A percentile compares a stretch with the other conserved stretches of the same genome.
Conservation (phyloP, 2,888 invertebrate genomes). For the Eupelmus urozonus region DNA sequence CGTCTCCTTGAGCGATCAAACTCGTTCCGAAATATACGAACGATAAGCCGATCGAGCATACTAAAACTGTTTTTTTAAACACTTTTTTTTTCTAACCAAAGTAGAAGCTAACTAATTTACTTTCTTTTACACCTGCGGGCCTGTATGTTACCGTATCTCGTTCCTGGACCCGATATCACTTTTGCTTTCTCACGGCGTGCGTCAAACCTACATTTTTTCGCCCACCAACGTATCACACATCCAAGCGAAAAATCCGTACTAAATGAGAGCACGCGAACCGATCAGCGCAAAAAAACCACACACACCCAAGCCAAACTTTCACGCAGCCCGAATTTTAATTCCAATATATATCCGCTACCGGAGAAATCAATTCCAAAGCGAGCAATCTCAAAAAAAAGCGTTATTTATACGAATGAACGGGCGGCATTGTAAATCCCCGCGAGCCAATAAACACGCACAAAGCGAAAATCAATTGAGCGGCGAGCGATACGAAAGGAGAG, state of each 20-base stretch:
- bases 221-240: neutral
- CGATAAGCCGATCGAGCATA: too few species aligned
- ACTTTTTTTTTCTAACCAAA: too few species aligned
- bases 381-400: constrained; percentile 7
- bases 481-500: neutral
- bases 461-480: neutral
- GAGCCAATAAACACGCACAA: neutral
- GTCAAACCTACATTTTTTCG: neutral
- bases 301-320: neutral
- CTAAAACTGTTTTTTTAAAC: too few species aligned
- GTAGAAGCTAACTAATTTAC: too few species aligned
- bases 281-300: neutral
- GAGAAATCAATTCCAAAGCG: constrained; percentile 36
- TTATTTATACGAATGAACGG: too few species aligned
- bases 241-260: neutral
- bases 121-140: neutral
- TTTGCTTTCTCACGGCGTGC: constrained; percentile 15
- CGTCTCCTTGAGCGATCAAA: too few species aligned
- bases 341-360: neutral
- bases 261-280: neutral
- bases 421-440: neutral
- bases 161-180: too few species aligned
- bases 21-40: too few species aligned
- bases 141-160: neutral
- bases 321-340: constrained; percentile 14